phyloP scores from a whole-genome alignment of 1,140 invertebrate species.

The Euschistus heros region DNA sequence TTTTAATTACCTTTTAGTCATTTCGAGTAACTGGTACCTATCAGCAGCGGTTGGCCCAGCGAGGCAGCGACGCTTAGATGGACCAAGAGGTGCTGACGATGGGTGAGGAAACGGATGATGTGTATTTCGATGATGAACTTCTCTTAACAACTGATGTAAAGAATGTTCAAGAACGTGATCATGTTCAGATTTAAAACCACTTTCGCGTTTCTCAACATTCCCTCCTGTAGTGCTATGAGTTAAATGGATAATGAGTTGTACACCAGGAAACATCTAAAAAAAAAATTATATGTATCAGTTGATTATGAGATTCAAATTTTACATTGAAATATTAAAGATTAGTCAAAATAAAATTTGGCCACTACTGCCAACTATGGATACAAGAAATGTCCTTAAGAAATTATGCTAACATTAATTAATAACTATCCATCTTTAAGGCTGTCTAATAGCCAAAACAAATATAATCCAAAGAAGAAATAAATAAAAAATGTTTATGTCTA shows the following conservation, averaged over 20 bases:
- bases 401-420: no score
- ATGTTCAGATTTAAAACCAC: conserved; percentile 61
- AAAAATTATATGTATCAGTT: no score
- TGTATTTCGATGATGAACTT: conserved; percentile 84
- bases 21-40: conserved; percentile 72
- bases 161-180: conserved; percentile 95
- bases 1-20: conserved; percentile 55
- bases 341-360: no score
- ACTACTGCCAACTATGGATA: no score
- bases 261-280: conserved; percentile 73
- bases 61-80: conserved; percentile 75
- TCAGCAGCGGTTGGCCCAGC: conserved; percentile 85
- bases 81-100: conserved; percentile 79
- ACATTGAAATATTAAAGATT: no score
- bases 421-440: no score
- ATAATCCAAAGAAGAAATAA: no score
- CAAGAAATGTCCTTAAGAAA: no score
- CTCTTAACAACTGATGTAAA: conserved; percentile 81
- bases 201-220: conserved; percentile 22
- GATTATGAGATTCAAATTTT: no score
- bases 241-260: conserved; percentile 71
- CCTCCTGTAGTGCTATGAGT: conserved; percentile 63
- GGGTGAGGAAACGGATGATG: conserved; percentile 91
- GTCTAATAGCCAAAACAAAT: no score
- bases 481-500: no score